Base-by-base conservation (phyloP, 1,140 invertebrate genomes). In the Ceratoteleas bidentatus region DNA sequence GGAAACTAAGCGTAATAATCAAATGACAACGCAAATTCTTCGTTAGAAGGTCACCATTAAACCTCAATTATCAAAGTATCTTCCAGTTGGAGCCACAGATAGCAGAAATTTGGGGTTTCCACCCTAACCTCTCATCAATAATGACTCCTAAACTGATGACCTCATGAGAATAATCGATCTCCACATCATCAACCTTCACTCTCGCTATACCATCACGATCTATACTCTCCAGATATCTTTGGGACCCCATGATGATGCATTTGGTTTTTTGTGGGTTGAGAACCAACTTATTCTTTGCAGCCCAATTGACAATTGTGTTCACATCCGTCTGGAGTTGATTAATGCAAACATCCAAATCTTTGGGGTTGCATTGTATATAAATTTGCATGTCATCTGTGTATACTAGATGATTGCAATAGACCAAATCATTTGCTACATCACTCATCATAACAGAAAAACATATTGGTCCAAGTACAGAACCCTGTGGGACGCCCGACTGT, bases 381-480 rank as follows among this genome's bases (percentile, higher is more conserved):
- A 62, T 62, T 14, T 62, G 43, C 5, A 62, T 6, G 14, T n/a
- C n/a, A n/a, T n/a, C n/a, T n/a, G n/a, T n/a, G n/a, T n/a, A n/a
- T n/a, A n/a, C n/a, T n/a, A n/a, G 24, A 50, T 49, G 45, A 15
- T 62, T 49, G 8, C 43, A 33, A 13, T 49, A 14, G 2, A 5
- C 4, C 7, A 62, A 11, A 8, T 2, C 2, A 2, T 6, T 7
- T 3, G 34, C 15, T 14, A 62, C 32, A 14, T 62, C 58, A 62
- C 50, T 36, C 2, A 62, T 50, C 24, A 62, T 33, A 8, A 50
- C 7, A 2, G 58, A 47, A 13, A 62, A 62, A 0, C 47, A 15
- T 15, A 50, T 6, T 16, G 49, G 49, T 11, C 49, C 58, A 0
- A 62, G 16, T 6, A 62, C 58, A 5, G 58, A 62, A 15, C 58